Percentiles rank a stretch among this genome's conserved stretches.
These are phyloP conservation scores for Lycorma delicatula DNA, from an alignment of 1,140 invertebrate species.

Conservation along the genomic window DNA sequence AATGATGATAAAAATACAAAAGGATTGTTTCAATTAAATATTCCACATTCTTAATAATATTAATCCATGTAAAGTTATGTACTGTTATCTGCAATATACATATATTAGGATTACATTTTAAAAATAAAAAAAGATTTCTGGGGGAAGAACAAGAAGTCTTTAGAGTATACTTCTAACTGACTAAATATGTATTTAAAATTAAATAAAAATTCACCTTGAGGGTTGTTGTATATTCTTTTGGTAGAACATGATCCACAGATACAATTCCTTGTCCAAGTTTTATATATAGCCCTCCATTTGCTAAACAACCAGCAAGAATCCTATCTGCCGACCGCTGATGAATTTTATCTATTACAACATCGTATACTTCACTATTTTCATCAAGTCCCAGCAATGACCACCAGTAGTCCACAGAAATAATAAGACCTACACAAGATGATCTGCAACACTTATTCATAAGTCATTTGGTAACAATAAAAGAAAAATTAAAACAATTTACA, in stretches of 20 bases:
- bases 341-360: constrained; percentile 35
- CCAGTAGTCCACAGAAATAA: constrained; percentile 52
- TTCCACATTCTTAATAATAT: too few relatives aligned
- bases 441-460: constrained; percentile 14
- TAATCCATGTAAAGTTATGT: too few relatives aligned
- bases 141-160: too few relatives aligned
- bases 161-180: too few relatives aligned
- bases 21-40: too few relatives aligned
- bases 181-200: too few relatives aligned
- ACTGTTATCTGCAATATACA: too few relatives aligned
- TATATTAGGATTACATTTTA: too few relatives aligned
- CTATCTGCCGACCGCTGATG: constrained; percentile 55
- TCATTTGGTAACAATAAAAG: too few relatives aligned
- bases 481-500: too few relatives aligned
- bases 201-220: constrained; percentile 45
- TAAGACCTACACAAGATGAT: constrained; percentile 39
- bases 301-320: constrained; percentile 55
- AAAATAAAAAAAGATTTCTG: too few relatives aligned
- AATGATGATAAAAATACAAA: too few relatives aligned
- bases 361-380: constrained; percentile 41
- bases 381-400: constrained; percentile 43
- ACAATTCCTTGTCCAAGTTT: constrained; percentile 71
- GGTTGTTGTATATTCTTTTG: constrained; percentile 56
- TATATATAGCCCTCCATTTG: constrained; percentile 69
- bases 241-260: constrained; percentile 67